Base-by-base conservation (phyloP, 53 echinoderm and acorn worm species). In the Echinarachnius parma region DNA sequence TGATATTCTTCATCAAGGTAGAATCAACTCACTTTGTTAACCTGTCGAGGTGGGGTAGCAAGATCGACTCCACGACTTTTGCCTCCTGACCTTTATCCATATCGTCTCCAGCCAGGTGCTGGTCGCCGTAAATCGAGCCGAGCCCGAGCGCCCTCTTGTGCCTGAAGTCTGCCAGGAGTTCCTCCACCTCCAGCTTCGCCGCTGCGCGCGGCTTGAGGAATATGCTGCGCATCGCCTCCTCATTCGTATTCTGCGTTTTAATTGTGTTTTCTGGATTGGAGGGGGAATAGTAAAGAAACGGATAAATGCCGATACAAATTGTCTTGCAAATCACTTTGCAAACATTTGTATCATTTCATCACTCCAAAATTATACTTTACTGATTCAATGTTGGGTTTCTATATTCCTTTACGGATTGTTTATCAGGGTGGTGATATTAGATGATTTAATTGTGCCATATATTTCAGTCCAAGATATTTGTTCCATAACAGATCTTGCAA, bases 51-150 rank as follows among this genome's bases (percentile, higher is more conserved):
- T 95, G 95, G 11, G 90, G 95, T 76, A 90, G 79, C 20, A 91
- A 58, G 5, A 79, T 81, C 60, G 87, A 81, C 48, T 90, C 90
- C 22, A 91, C 90, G 13, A 95, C 87, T 53, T 78, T 86, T 15
- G 86, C 70, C 48, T 95, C 95, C 52, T 78, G 61, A 28, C 9
- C 32, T 39, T 64, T 66, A 25, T 87, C 85, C 89, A 95, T 86
- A 25, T 87, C 84, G 21, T 88, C 94, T 9, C 80, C 77, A 11
- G 77, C 80, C 21, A 90, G 75, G 45, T 78, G 75, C 82, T 90
- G 90, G 28, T 95, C 95, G 1, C 95, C 95, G 58, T 83, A 95
- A 69, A 90, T 81, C n/a, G 89, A 86, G 19, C 95, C 95, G 4
- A 95, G 79, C 18, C 95, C 90, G 25, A 90, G 76, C 24, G 90